phyloP scores from a whole-genome alignment of 2,888 invertebrate species.

The Drepana falcataria region DNA sequence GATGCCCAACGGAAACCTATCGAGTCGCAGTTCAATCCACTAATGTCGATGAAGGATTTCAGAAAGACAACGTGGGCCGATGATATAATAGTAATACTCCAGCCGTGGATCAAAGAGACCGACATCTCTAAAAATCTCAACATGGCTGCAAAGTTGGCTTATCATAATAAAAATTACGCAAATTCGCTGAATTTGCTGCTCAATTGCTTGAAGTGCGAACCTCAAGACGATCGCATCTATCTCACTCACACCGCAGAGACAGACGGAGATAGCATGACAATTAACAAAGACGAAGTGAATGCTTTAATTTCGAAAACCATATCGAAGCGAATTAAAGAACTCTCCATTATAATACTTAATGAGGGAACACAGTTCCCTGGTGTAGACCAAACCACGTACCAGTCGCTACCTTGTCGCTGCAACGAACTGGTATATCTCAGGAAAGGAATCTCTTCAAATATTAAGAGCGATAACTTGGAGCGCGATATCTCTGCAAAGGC shows the following conservation, averaged over 20 bases:
- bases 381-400: constrained; percentile 39
- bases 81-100: constrained; percentile 50
- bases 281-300: constrained; percentile 45
- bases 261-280: constrained; percentile 14
- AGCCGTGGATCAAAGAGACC: constrained; percentile 56
- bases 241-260: constrained; percentile 39
- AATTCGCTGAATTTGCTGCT: constrained; percentile 54
- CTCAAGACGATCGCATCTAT: constrained; percentile 36
- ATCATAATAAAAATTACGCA: constrained; percentile 48
- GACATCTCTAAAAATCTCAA: constrained; percentile 47
- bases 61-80: constrained; percentile 63
- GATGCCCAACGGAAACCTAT: constrained; percentile 50
- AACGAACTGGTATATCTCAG: constrained; percentile 50
- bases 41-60: constrained; percentile 50
- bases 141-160: constrained; percentile 64
- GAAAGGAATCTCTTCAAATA: constrained; percentile 18
- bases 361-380: constrained; percentile 47
- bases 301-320: constrained; percentile 52
- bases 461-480: constrained; percentile 19
- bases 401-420: constrained; percentile 57
- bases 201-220: constrained; percentile 41
- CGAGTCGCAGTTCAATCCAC: constrained; percentile 47
- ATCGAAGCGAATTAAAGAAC: constrained; percentile 62
- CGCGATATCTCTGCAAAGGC: constrained; percentile 46
- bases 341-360: constrained; percentile 59